phyloP scores from a whole-genome alignment of 2,113 vertebrate genomes.

The Oreochromis spilurus region DNA sequence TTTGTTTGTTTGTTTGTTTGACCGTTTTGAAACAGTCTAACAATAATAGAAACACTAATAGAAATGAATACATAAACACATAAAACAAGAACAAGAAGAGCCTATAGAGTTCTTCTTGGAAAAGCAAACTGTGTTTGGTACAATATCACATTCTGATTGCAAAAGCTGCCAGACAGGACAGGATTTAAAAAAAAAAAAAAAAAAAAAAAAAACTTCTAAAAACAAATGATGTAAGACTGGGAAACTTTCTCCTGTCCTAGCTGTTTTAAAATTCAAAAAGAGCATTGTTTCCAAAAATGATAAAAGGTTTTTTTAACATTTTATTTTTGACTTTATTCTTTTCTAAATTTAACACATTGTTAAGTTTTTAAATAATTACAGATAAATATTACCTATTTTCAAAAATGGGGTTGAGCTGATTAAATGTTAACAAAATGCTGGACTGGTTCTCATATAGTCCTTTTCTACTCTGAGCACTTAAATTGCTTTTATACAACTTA shows the following conservation, averaged over 20 bases:
- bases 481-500: not conserved
- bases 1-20: rapidly evolving
- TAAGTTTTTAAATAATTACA: not conserved
- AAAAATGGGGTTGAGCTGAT: not conserved
- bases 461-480: not conserved
- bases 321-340: not conserved
- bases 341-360: not conserved
- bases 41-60: not conserved
- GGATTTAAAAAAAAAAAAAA: rapidly evolving
- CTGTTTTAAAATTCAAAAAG: not conserved
- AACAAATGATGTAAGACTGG: not conserved
- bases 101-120: not conserved
- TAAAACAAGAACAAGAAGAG: not conserved
- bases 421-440: not conserved
- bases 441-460: not conserved
- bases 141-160: not conserved
- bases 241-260: not conserved
- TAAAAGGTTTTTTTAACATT: rapidly evolving
- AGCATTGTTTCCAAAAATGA: not conserved
- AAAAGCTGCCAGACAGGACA: not conserved
- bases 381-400: not conserved
- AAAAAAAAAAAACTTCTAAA: not conserved
- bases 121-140: not conserved
- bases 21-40: not conserved
- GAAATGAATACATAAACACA: not conserved